Base-by-base conservation (phyloP, 2,888 invertebrate species). In the Blera fallax region DNA sequence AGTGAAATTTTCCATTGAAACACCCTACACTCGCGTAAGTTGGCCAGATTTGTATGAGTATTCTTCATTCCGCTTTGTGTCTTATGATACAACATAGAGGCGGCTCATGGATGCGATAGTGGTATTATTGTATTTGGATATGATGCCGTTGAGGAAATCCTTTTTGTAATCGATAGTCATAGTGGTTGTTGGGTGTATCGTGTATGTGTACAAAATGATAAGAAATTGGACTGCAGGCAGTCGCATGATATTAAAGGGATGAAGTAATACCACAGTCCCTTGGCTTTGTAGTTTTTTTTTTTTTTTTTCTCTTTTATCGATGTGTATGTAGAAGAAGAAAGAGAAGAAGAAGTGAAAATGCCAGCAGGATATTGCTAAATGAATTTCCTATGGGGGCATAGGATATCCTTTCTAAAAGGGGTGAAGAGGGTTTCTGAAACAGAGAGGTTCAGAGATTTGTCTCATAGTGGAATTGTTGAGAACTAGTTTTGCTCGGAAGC, bases 311-410 rank as follows among this genome's bases (percentile, higher is more conserved):
- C 14, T 27, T 18, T 14, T 24, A 16, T 34, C n/a, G 4, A n/a
- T 3, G 21, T 62, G 3, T 43, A 43, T 27, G 48, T 60, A 27
- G 7, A n/a, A 43, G 11, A 27, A 32, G n/a, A n/a, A 10, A 52
- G 48, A 73, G 29, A 40, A 37, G 54, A 37, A 45, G 37, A 78
- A 56, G 60, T n/a, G 54, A 52, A 72, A 72, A 65, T 72, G 64
- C 72, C 72, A 79, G 64, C 64, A 79, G 56, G 72, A 72, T 58
- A 72, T 79, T 65, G 64, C 48, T 72, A 72, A 79, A 79, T 79
- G 79, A 79, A 72, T 79, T 79, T 64, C 72, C 72, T 40, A 56
- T 65, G 32, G 56, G 48, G 56, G 40, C 54, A 70, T 40, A 29
- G 14, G 29, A 65, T 37, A 65, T 65, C 37, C 62, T 48, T 45